Conservation (phyloP, 2,113 vertebrate genomes). For the Pimephales promelas region DNA sequence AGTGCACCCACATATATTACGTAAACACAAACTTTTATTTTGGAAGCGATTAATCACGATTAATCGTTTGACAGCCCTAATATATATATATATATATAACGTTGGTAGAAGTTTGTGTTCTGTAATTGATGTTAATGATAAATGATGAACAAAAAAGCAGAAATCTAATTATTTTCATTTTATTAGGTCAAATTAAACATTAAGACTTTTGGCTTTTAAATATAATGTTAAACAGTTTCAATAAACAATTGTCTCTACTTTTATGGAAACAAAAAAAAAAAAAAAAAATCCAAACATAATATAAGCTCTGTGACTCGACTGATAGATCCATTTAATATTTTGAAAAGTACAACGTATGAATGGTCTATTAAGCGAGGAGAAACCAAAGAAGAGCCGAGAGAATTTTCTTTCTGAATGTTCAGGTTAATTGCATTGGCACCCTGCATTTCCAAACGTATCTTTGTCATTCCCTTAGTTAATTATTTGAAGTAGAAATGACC, state of each 20-base stretch:
- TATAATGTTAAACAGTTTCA: neutral
- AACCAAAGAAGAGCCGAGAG: neutral
- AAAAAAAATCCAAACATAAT: neutral
- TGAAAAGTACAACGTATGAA: neutral
- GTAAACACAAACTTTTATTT: no score
- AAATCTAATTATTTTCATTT: neutral
- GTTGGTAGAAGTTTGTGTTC: neutral
- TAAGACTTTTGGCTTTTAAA: neutral
- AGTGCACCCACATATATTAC: no score
- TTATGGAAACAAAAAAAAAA: neutral
- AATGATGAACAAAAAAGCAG: neutral
- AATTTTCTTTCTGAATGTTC: constrained; percentile 5
- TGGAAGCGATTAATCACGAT: no score
- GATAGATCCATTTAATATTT: neutral
- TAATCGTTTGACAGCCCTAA: no score
- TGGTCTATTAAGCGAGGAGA: neutral
- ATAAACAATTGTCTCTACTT: neutral
- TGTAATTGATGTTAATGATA: neutral
- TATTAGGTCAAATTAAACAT: neutral
- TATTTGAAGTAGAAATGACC: constrained; percentile 17
- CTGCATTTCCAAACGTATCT: neutral
- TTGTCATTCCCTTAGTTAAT: constrained; percentile 24
- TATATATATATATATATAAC: no score
- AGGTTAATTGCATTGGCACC: constrained; percentile 35
- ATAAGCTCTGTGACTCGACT: neutral